Evolutionary conservation across 1,140 invertebrate genomes (phyloP).

Genomic region (Drosophila erecta): DNA sequence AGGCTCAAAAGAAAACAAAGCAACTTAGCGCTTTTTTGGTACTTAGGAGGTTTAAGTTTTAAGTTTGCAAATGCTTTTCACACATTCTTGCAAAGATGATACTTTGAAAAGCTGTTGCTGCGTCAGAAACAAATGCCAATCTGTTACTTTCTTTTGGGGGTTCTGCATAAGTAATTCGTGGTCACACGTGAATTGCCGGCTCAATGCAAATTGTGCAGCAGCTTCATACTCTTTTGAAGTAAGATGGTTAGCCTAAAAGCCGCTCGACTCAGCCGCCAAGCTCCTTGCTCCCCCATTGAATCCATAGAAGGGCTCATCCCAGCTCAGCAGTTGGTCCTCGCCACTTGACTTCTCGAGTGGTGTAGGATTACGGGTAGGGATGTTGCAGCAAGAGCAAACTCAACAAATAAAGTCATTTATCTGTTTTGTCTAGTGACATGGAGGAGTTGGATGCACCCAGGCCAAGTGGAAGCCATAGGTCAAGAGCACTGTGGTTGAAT

Average conservation of each 20-base stretch:
- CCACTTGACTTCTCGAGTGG: slow-evolving; percentile 71
- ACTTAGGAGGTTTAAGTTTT: slow-evolving; percentile 23
- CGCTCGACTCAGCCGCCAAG: slow-evolving; percentile 19
- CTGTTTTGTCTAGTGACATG: slow-evolving; percentile 28
- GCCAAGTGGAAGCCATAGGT: not conserved
- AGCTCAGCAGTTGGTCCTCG: slow-evolving; percentile 42
- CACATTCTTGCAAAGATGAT: not conserved
- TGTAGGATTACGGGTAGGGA: not conserved
- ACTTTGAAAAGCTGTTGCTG: not conserved
- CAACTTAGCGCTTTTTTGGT: not conserved
- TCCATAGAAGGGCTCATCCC: slow-evolving; percentile 5
- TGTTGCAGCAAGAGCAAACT: not conserved
- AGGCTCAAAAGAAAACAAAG: slow-evolving; percentile 37
- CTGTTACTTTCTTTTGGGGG: too few relatives aligned
- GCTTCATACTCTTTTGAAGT: slow-evolving; percentile 64
- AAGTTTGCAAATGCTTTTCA: slow-evolving; percentile 20
- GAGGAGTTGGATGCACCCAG: slow-evolving; percentile 6
- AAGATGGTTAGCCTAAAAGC: slow-evolving; percentile 35
- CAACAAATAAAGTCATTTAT: slow-evolving; percentile 73
- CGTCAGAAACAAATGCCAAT: not conserved
- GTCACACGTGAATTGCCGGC: too few relatives aligned
- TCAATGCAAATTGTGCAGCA: slow-evolving; percentile 45
- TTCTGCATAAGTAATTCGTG: too few relatives aligned
- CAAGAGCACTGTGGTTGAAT: not conserved
- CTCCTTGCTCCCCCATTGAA: slow-evolving; percentile 18